Percentiles rank a stretch among this genome's conserved stretches.
phyloP scores from a whole-genome alignment of 2,113 vertebrate species.

The Macrotis lagotis region DNA sequence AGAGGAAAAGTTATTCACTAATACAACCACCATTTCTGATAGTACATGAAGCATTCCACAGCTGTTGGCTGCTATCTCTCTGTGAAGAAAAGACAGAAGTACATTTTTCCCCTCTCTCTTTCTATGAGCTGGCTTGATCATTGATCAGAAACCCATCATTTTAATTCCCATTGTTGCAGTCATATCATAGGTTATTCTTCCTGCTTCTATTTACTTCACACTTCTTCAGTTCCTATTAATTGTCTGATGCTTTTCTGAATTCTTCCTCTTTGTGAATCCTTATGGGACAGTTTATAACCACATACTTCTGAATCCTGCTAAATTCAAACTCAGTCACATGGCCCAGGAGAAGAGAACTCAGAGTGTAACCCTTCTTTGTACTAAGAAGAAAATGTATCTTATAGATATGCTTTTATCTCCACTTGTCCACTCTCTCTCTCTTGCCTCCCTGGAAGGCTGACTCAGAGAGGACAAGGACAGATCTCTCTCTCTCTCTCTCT shows the following conservation, averaged over 20 bases:
- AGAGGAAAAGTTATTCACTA: background rate
- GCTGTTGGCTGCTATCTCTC: background rate
- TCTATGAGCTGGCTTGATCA: background rate
- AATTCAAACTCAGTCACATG: background rate
- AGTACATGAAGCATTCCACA: background rate
- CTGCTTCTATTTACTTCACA: background rate
- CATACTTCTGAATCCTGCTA: background rate
- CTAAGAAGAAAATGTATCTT: background rate
- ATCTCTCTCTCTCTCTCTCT: background rate
- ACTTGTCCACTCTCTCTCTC: background rate
- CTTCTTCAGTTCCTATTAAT: background rate
- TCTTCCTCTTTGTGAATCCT: background rate
- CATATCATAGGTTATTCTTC: background rate
- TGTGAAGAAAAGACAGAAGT: background rate
- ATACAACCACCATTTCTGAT: background rate
- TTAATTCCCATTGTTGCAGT: background rate
- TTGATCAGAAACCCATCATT: too few relatives aligned
- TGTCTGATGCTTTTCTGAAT: background rate
- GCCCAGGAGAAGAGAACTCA: background rate
- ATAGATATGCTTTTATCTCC: background rate
- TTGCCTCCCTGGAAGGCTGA: background rate
- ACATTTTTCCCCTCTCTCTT: background rate
- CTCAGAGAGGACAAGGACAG: background rate
- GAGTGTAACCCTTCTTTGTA: background rate
- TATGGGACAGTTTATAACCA: background rate